Evolutionary conservation across 2,797 vertebrate species (phyloP).

Genomic region (Sebastolobus alascanus): DNA sequence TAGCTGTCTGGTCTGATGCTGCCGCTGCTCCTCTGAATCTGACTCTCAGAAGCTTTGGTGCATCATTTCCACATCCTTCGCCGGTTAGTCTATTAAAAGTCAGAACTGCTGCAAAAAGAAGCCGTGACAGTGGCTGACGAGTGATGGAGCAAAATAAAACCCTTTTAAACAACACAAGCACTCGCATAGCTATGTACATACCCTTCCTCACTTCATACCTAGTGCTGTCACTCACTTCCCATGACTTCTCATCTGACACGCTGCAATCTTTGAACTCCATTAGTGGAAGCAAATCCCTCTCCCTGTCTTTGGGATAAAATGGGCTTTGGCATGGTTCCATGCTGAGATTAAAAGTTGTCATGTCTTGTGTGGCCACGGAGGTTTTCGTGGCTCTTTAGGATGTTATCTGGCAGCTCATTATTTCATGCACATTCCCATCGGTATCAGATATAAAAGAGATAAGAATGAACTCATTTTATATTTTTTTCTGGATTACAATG

Average conservation of each 20-base stretch:
- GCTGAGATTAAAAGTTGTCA: conserved; percentile 87
- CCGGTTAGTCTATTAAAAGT: conserved; percentile 70
- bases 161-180: conserved; percentile 58
- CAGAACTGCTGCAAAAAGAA: conserved; percentile 47
- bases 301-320: conserved; percentile 81
- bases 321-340: conserved; percentile 80
- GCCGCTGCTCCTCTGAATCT: conserved; percentile 71
- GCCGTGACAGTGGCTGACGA: conserved; percentile 61
- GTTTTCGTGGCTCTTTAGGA: conserved; percentile 70
- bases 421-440: conserved; percentile 72
- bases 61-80: conserved; percentile 69
- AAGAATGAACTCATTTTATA: conserved; percentile 46
- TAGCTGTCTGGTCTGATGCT: conserved; percentile 91
- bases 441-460: conserved; percentile 70
- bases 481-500: conserved; percentile 53
- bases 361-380: conserved; percentile 74
- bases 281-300: conserved; percentile 83
- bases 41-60: conserved; percentile 72
- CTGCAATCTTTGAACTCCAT: conserved; percentile 87
- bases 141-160: conserved; percentile 54
- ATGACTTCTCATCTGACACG: conserved; percentile 81
- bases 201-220: conserved; percentile 60
- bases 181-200: conserved; percentile 58
- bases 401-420: conserved; percentile 82
- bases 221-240: conserved; percentile 77